Evolutionary conservation across 2,797 vertebrate species (phyloP), one percentile per base, ranked within the genome.

Genomic region (Bryconaethiops microstoma): DNA sequence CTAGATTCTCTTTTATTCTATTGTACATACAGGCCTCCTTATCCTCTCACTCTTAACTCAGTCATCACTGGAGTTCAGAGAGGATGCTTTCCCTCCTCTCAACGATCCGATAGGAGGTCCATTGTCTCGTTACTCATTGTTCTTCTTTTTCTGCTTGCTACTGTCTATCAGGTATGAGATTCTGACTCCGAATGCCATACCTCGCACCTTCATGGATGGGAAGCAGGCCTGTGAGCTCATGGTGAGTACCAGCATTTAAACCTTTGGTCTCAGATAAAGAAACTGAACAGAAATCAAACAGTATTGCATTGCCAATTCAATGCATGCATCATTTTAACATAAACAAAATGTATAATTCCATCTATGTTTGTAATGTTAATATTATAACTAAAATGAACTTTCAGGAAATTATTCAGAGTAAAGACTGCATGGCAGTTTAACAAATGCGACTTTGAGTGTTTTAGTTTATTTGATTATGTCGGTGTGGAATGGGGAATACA

Each of bases 121-220:
- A 13, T 70, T 45, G n/a, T 50, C 39, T 42, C 9, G n/a, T 12
- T 23, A 5, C 42, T 16, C 4, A 65, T 6, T 81, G 16, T 76
- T 23, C 68, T 65, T 7, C 25, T 50, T 7, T 77, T 5, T 54
- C 48, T 35, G 87, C n/a, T 54, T 72, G 35, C 54, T 79, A 2
- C 84, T 83, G 7, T 40, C n/a, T 64, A 35, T 42, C 88, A 96
- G 95, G 82, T 96, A 95, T 52, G 94, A 96, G 91, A 95, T 97
- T 88, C 92, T 95, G 79, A 96, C 95, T 2, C 95, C 94, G 12
- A 96, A 95, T 23, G 96, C 96, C 25, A 97, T 97, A 77, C 96
- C 96, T 78, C 95, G 95, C 79, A 95, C 96, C 50, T 97, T 97
- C 82, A 97, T 97, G 96, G 96, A 97, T 12, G 96, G 96, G 57